These are phyloP conservation scores for Merops nubicus DNA, from an alignment of 2,113 vertebrate species.

Conservation along the genomic window DNA sequence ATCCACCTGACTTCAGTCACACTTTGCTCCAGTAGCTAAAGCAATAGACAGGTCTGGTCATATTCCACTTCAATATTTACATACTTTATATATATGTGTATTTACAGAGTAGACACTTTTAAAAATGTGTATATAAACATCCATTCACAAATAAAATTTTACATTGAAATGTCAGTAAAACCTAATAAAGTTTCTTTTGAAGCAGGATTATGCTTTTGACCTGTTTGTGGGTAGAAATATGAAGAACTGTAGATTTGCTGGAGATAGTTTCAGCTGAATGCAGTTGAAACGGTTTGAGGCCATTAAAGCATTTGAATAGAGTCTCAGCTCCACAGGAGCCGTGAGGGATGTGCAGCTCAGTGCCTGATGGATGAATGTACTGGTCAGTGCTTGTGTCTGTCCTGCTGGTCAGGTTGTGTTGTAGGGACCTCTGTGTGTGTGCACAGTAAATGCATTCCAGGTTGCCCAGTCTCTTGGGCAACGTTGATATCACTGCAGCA, in stretches of 20 bases:
- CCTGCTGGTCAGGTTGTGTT: not conserved
- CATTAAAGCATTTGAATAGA: not conserved
- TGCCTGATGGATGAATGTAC: not conserved
- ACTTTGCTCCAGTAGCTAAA: not conserved
- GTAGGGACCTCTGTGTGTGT: not conserved
- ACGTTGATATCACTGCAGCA: not conserved
- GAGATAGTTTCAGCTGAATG: not conserved
- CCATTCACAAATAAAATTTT: not conserved
- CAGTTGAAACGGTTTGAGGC: not conserved
- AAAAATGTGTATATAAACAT: not conserved
- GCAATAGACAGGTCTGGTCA: not conserved
- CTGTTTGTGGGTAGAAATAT: not conserved
- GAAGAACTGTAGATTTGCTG: not conserved
- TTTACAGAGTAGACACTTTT: not conserved
- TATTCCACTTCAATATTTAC: not conserved
- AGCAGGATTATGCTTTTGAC: not conserved
- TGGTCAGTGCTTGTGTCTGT: not conserved
- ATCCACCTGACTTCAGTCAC: not conserved
- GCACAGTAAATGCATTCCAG: not conserved
- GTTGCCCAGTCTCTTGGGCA: not conserved
- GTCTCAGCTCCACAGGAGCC: not conserved
- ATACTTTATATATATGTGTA: not conserved
- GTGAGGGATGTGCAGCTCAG: not conserved
- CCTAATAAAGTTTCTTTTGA: not conserved
- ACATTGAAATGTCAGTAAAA: not conserved